Base-by-base conservation (phyloP, 1,140 invertebrate genomes). In the Ganaspis sp. region DNA sequence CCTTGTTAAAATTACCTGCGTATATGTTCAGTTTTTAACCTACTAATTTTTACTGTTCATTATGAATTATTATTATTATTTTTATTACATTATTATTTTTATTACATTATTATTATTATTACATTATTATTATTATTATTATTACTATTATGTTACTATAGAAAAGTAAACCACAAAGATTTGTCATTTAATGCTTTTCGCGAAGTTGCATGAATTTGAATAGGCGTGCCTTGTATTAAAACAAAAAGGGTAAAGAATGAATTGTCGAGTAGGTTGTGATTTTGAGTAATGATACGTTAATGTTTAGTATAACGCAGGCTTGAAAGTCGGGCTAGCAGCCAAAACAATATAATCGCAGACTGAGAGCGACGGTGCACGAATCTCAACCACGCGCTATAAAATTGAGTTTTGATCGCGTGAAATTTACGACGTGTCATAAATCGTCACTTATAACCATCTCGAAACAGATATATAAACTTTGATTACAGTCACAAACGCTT, bases 271-370 rank as follows among this genome's bases (percentile, higher is more conserved):
- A 58, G 70, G 74, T 80, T 76, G 69, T 74, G 82, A 76, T 74
- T 69, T 83, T 86, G 89, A 90, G 88, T 87, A 87, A 90, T 90
- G 87, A 89, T 82, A 71, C 82, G 86, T 86, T 90, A 88, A 90
- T 89, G 88, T 85, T 81, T 86, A 84, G 81, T 64, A 58, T 86
- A 86, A 84, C 82, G 79, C 75, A 81, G 77, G 84, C 85, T 77
- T 78, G 73, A 85, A 76, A 77, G 76, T 70, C 81, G 79, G 82
- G 82, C 85, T 83, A 83, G 80, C 74, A 80, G 81, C 77, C 81
- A 87, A 89, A 89, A 85, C 85, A 78, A 81, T 80, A 81, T 83
- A 83, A 86, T 85, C 81, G 77, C 72, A 74, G 75, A 78, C 75
- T 77, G 77, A 64, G 49, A 70, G 69, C 72, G 75, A 78, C 79